phyloP scores from a whole-genome alignment of 2,797 vertebrate genomes.

The Anguilla megastoma region DNA sequence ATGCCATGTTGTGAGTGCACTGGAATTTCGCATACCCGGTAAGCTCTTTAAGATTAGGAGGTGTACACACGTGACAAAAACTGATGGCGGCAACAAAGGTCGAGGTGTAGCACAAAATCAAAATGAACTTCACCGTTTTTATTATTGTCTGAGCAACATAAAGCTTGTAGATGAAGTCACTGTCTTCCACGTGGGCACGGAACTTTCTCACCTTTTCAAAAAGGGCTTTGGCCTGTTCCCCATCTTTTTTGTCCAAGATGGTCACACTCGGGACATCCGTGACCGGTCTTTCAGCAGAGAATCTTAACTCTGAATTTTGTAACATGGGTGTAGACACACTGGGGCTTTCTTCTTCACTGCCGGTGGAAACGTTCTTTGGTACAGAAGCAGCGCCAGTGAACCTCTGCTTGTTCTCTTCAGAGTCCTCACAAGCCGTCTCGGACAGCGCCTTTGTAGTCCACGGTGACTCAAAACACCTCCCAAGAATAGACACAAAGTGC shows the following conservation, averaged over 20 bases:
- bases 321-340: slow-evolving; percentile 89
- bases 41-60: slow-evolving; percentile 90
- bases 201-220: slow-evolving; percentile 98
- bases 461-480: slow-evolving; percentile 97
- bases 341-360: slow-evolving; percentile 94
- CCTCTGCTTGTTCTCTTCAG: slow-evolving; percentile 95
- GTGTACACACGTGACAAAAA: slow-evolving; percentile 88
- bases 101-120: slow-evolving; percentile 94
- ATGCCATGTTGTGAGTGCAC: slow-evolving; percentile 98
- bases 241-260: slow-evolving; percentile 97
- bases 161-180: slow-evolving; percentile 95
- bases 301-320: slow-evolving; percentile 87
- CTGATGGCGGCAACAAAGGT: slow-evolving; percentile 93
- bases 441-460: slow-evolving; percentile 98
- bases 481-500: slow-evolving; percentile 97
- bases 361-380: slow-evolving; percentile 90
- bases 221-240: slow-evolving; percentile 95
- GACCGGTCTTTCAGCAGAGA: slow-evolving; percentile 91
- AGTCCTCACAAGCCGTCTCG: slow-evolving; percentile 96
- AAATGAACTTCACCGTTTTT: slow-evolving; percentile 96
- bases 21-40: slow-evolving; percentile 90
- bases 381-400: slow-evolving; percentile 85
- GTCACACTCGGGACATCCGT: slow-evolving; percentile 93
- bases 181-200: slow-evolving; percentile 94
- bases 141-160: slow-evolving; percentile 95